Percentiles rank a stretch among this genome's conserved stretches.
Conservation (phyloP, 2,888 invertebrate species). For the Teleogryllus oceanicus region DNA sequence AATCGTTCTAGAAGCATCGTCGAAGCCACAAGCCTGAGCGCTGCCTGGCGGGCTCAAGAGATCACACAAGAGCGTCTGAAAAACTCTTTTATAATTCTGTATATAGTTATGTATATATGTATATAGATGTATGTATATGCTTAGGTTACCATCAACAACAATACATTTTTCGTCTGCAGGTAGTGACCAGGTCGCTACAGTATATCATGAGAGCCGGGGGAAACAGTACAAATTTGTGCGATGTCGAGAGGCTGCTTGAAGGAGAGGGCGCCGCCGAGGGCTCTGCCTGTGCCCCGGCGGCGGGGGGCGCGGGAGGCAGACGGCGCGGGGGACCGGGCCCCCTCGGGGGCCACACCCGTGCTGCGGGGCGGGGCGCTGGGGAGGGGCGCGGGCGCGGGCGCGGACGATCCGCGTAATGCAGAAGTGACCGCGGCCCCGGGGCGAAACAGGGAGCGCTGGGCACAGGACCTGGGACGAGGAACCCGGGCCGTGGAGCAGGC, state of each 20-base stretch:
- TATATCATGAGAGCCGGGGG: not conserved
- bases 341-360: not conserved
- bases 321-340: not conserved
- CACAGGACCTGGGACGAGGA: not conserved
- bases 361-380: not conserved
- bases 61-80: slow-evolving; percentile 9
- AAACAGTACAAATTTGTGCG: not conserved
- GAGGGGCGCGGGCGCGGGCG: not conserved
- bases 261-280: not conserved
- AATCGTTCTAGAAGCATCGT: too few relatives aligned
- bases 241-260: not conserved
- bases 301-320: not conserved
- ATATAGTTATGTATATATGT: slow-evolving; percentile 18
- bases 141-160: slow-evolving; percentile 10
- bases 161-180: not conserved
- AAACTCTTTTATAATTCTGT: slow-evolving; percentile 3
- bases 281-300: slow-evolving; percentile 6
- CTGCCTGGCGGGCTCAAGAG: not conserved
- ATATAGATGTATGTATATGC: not conserved
- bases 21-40: too few relatives aligned
- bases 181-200: not conserved
- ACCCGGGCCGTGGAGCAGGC: too few relatives aligned
- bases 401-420: slow-evolving; percentile 6
- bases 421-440: not conserved
- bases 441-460: not conserved